Conservation (phyloP, 2,113 vertebrate species). For the Osmerus mordax region DNA sequence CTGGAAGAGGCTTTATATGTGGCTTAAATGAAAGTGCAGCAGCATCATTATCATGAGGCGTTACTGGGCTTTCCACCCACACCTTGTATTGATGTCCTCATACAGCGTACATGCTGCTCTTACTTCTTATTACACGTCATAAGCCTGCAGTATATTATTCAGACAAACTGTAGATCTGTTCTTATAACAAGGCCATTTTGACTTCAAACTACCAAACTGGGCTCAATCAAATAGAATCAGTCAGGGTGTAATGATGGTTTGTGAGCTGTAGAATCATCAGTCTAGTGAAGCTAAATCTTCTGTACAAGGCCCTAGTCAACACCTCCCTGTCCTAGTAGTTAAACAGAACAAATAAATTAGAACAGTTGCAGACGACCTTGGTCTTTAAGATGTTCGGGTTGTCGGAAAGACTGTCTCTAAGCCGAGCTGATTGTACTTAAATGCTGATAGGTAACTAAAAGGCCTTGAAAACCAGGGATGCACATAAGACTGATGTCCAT, state of each 20-base stretch:
- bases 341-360: neutral
- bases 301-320: neutral
- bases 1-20: slow-evolving; percentile 4
- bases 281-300: neutral
- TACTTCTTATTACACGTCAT: neutral
- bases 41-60: neutral
- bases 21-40: neutral
- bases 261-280: neutral
- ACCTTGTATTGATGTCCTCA: slow-evolving; percentile 5
- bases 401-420: no score
- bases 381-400: no score
- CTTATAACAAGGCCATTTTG: neutral
- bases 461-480: no score
- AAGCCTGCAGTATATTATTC: neutral
- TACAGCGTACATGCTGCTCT: neutral
- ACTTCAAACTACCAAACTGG: neutral
- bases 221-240: neutral
- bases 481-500: no score
- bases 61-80: neutral
- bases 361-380: no score
- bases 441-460: no score
- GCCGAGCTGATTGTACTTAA: no score
- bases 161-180: neutral
- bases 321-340: neutral
- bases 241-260: neutral